These are phyloP conservation scores for Ephydatia muelleri DNA, from an alignment of 37 sponge, comb jelly and placozoan species.

Conservation along the genomic window DNA sequence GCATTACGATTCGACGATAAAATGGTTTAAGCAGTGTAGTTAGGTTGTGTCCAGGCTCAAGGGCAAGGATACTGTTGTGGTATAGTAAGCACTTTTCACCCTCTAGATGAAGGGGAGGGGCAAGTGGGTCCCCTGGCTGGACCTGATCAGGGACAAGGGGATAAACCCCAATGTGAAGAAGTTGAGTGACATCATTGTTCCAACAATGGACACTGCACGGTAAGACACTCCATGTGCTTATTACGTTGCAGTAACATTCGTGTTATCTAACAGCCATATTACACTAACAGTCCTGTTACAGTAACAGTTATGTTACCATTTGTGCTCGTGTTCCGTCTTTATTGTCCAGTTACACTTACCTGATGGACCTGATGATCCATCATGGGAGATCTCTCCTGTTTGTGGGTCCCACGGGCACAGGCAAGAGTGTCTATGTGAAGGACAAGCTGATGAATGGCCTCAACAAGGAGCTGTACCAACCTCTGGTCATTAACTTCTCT, in stretches of 20 bases:
- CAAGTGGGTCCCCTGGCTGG: slow-evolving; percentile 97
- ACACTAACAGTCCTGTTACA: too few species aligned
- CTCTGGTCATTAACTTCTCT: slow-evolving; percentile 97
- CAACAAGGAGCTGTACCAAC: slow-evolving; percentile 79
- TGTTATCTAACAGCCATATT: not conserved
- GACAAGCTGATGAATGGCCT: slow-evolving; percentile 93
- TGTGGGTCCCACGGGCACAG: slow-evolving; percentile 99
- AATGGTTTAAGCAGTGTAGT: not conserved
- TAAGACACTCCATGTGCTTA: not conserved
- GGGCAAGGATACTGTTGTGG: not conserved
- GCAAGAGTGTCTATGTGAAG: slow-evolving; percentile 96
- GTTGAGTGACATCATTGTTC: slow-evolving; percentile 93
- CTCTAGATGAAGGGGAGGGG: slow-evolving; percentile 81
- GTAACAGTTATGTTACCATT: not conserved
- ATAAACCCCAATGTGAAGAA: slow-evolving; percentile 68
- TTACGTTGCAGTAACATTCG: not conserved
- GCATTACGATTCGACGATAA: not conserved
- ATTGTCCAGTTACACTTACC: slow-evolving; percentile 77
- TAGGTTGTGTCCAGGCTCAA: too few species aligned
- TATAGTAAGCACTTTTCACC: not conserved
- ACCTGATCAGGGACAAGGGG: slow-evolving; percentile 67
- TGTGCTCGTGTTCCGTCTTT: not conserved
- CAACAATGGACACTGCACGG: slow-evolving; percentile 93
- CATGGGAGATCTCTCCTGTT: slow-evolving; percentile 78
- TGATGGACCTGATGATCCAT: slow-evolving; percentile 91